Evolutionary conservation across 2,113 vertebrate species (phyloP).

Genomic region (Zosterops hypoxanthus): DNA sequence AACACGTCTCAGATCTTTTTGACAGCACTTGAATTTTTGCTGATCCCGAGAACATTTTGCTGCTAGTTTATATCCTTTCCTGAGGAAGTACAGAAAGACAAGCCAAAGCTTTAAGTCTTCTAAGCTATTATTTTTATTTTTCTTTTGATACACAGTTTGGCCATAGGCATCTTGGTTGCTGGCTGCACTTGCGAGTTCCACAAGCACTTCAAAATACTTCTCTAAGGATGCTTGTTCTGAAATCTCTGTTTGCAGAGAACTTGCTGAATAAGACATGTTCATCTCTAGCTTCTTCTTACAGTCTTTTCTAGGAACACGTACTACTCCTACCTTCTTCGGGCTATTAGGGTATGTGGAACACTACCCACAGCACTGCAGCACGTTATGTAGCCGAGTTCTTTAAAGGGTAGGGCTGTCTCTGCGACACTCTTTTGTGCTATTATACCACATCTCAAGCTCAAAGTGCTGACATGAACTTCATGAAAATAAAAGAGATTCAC

Average conservation of each 20-base stretch:
- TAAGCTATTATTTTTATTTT: slow-evolving; percentile 12
- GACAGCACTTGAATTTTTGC: slow-evolving; percentile 22
- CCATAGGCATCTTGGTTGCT: slow-evolving; percentile 19
- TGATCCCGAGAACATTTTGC: slow-evolving; percentile 28
- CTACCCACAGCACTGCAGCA: not conserved
- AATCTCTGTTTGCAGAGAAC: not conserved
- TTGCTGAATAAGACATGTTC: not conserved
- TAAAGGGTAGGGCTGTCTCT: not conserved
- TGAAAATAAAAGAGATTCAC: not conserved
- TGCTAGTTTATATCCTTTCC: slow-evolving; percentile 28
- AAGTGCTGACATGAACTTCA: not conserved
- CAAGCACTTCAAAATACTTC: not conserved
- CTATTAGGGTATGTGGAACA: not conserved
- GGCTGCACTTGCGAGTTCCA: slow-evolving; percentile 13
- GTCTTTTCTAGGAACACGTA: not conserved
- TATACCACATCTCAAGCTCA: not conserved
- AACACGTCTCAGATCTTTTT: slow-evolving; percentile 41
- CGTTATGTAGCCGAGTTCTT: no score
- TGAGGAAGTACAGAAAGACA: slow-evolving; percentile 10
- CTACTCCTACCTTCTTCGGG: not conserved
- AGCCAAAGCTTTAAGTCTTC: slow-evolving; percentile 29
- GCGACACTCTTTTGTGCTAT: not conserved
- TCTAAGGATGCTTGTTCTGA: not conserved
- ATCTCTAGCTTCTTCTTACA: not conserved
- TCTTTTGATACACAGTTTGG: slow-evolving; percentile 41